A percentile compares a stretch with the other conserved stretches of the same genome.
Conservation (phyloP, 1,140 invertebrate genomes). For the Melitaea cinxia region DNA sequence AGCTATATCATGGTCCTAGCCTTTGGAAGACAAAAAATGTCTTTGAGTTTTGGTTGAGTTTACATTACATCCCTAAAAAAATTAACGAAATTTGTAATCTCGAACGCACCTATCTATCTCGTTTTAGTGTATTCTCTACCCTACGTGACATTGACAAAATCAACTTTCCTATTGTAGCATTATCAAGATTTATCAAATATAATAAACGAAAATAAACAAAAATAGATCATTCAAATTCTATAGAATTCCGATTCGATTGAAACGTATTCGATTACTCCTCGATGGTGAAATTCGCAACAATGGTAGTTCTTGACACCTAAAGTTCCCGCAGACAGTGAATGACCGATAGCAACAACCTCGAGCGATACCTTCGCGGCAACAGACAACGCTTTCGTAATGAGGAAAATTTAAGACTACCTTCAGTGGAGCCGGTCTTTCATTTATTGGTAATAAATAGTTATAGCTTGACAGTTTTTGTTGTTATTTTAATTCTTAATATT, state of each 20-base stretch:
- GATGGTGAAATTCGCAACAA: conserved; percentile 21
- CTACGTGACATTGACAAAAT: too few species aligned
- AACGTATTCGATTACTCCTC: background rate
- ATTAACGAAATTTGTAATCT: too few species aligned
- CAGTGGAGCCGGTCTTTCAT: background rate
- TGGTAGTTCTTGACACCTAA: conserved; percentile 42
- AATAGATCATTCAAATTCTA: background rate
- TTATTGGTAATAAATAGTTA: background rate
- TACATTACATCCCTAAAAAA: too few species aligned
- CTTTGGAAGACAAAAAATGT: too few species aligned
- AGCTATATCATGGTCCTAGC: too few species aligned
- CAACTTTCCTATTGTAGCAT: too few species aligned
- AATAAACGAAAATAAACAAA: background rate
- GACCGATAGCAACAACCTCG: conserved; percentile 56
- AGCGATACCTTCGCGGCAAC: conserved; percentile 42
- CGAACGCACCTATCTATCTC: too few species aligned
- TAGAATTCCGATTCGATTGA: background rate
- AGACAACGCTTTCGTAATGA: conserved; percentile 36
- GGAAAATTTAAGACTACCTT: conserved; percentile 17
- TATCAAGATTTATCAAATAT: too few species aligned
- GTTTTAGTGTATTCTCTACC: too few species aligned
- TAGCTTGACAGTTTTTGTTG: too few species aligned
- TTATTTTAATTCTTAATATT: too few species aligned
- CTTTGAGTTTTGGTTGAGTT: too few species aligned
- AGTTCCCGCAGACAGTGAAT: conserved; percentile 52